Percentiles rank a stretch among this genome's conserved stretches.
phyloP scores from a whole-genome alignment of 2,888 invertebrate species.

The Dermolepida albohirtum region DNA sequence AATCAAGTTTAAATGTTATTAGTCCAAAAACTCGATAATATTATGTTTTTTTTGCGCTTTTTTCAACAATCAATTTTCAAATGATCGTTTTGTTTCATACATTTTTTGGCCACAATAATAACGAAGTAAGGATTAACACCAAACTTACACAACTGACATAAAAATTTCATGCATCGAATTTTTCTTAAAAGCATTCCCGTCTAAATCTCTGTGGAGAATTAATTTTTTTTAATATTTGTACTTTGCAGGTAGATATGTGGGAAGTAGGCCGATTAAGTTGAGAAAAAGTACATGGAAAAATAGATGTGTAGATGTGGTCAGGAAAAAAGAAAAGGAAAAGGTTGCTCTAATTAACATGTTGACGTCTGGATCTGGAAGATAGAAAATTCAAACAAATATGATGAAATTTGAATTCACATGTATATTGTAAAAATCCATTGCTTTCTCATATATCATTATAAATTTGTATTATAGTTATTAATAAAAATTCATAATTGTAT shows the following conservation, averaged over 20 bases:
- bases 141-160: no score
- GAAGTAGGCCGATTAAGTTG: conserved; percentile 97
- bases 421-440: no score
- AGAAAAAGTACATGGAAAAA: conserved; percentile 97
- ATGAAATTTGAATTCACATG: background rate
- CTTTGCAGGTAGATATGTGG: conserved; percentile 92
- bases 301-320: conserved; percentile 90
- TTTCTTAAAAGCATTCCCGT: background rate
- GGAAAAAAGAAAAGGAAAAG: conserved; percentile 97
- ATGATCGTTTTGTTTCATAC: no score
- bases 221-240: background rate
- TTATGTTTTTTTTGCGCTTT: no score
- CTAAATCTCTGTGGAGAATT: no score
- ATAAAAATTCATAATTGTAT: no score
- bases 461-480: background rate
- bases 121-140: no score
- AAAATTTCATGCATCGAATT: no score
- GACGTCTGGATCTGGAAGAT: conserved; percentile 68
- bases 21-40: no score
- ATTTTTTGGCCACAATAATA: no score
- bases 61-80: no score
- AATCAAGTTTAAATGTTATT: no score
- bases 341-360: conserved; percentile 81
- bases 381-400: background rate
- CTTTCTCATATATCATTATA: background rate